A percentile compares a stretch with the other conserved stretches of the same genome.
Evolutionary conservation across 2,113 vertebrate genomes (phyloP).

Genomic region (Empidonax traillii): DNA sequence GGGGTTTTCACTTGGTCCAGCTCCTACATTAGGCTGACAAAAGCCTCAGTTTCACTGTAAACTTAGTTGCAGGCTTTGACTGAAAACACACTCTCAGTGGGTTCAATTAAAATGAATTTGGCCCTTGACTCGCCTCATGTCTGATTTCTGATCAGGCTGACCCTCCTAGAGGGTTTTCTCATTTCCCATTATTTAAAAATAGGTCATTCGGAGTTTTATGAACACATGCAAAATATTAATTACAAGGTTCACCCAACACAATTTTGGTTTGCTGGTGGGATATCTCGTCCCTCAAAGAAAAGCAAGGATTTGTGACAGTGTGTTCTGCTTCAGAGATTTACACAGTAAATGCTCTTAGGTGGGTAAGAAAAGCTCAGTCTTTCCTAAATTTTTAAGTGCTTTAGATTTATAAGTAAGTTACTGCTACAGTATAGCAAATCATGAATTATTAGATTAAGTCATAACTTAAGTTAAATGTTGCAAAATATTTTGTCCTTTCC

Average conservation of each 20-base stretch:
- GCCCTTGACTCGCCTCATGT: background rate
- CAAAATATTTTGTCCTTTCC: background rate
- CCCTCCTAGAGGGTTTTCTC: background rate
- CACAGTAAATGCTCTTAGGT: background rate
- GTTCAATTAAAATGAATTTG: background rate
- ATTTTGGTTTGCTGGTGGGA: background rate
- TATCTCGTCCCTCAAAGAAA: background rate
- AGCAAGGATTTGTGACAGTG: background rate
- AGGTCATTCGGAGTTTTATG: background rate
- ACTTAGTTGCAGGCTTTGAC: background rate
- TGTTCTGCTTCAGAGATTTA: background rate
- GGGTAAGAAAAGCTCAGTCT: background rate
- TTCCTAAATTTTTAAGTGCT: background rate
- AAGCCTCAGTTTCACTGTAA: background rate
- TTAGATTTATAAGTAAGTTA: background rate
- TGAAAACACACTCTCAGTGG: background rate
- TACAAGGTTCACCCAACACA: background rate
- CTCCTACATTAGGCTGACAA: background rate
- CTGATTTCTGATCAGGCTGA: background rate
- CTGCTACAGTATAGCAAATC: background rate
- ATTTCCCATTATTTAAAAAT: conserved; percentile 4
- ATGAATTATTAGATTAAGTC: background rate
- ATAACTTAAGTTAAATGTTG: background rate
- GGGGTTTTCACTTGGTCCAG: background rate
- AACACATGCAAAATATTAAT: background rate